Conservation (phyloP, 2,797 vertebrate species). For the Darevskia mixta region DNA sequence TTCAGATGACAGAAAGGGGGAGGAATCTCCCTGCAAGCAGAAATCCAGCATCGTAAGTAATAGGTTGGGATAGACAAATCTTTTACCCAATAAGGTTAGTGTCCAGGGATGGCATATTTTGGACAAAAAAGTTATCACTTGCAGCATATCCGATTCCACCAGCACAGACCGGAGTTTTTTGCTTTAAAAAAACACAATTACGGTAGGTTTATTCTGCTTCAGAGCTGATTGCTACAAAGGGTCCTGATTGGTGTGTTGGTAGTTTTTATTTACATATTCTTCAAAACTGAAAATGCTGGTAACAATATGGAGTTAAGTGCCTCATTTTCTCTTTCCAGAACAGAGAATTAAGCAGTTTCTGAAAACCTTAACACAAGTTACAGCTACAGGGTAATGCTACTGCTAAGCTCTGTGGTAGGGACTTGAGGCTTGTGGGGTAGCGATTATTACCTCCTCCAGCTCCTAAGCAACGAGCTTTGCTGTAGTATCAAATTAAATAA, state of each 20-base stretch:
- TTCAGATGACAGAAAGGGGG: too few species aligned
- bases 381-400: conserved; percentile 44
- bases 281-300: conserved; percentile 42
- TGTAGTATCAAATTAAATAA: conserved; percentile 41
- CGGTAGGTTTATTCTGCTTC: conserved; percentile 30
- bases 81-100: not conserved
- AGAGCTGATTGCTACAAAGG: conserved; percentile 39
- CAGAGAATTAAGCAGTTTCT: conserved; percentile 41
- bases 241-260: not conserved
- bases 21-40: not conserved
- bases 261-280: not conserved
- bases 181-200: too few species aligned
- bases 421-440: conserved; percentile 39
- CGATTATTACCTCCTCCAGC: conserved; percentile 23
- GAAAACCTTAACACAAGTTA: conserved; percentile 9
- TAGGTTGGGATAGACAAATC: too few species aligned
- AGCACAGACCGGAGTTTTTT: not conserved
- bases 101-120: not conserved
- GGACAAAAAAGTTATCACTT: conserved; percentile 1
- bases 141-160: conserved; percentile 21
- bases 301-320: conserved; percentile 47
- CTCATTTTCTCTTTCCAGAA: conserved; percentile 49
- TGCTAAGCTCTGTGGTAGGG: conserved; percentile 44
- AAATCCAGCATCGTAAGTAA: not conserved
- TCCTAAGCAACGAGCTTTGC: conserved; percentile 39